A percentile compares a stretch with the other conserved stretches of the same genome.
phyloP scores from a whole-genome alignment of 2,797 vertebrate species.

The Tenualosa ilisha region DNA sequence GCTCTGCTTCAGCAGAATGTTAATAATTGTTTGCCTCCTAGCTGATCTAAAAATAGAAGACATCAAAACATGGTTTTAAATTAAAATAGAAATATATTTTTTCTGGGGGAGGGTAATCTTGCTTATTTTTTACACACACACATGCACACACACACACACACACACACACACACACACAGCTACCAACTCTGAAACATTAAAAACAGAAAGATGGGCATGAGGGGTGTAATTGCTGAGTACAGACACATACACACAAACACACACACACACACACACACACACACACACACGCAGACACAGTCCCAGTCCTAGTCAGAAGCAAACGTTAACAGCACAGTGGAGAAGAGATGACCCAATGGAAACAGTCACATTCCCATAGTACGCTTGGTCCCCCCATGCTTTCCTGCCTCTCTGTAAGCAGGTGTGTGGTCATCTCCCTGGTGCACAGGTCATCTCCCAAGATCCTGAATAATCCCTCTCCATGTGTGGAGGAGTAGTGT shows the following conservation, averaged over 20 bases:
- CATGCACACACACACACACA: no score
- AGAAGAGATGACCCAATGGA: background rate
- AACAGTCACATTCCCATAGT: background rate
- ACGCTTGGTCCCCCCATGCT: background rate
- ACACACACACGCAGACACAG: background rate
- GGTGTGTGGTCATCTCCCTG: background rate
- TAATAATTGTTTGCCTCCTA: background rate
- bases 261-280: constrained; percentile 28
- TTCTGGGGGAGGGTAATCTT: background rate
- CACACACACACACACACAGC: background rate
- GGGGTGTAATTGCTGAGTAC: no score
- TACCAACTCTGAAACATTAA: background rate
- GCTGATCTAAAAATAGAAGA: background rate
- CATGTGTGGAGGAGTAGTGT: no score
- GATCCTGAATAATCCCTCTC: no score
- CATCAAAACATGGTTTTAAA: background rate
- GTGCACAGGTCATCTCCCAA: background rate
- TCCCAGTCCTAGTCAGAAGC: no score
- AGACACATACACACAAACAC: constrained; percentile 23
- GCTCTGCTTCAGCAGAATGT: background rate
- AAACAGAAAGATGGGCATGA: background rate
- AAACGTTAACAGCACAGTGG: no score
- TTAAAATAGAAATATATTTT: background rate
- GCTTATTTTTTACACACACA: no score
- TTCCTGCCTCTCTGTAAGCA: background rate